Evolutionary conservation across 2,888 invertebrate genomes (phyloP).

Genomic region (Hirtodrosophila alboralis): DNA sequence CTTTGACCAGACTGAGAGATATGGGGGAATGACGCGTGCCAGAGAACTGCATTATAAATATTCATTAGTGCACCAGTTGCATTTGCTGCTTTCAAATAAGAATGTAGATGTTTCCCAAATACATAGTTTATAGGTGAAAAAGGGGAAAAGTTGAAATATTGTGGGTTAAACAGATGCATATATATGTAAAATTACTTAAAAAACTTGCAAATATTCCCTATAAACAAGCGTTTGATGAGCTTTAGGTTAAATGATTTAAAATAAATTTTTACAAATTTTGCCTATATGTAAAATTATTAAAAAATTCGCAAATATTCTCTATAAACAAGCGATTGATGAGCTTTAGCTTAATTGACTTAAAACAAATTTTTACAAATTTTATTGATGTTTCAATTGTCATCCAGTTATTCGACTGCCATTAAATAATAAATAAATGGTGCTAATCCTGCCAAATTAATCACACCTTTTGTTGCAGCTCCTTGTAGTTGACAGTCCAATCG

Average conservation of each 20-base stretch:
- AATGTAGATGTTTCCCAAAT: constrained; percentile 15
- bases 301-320: neutral
- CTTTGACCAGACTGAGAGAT: constrained; percentile 49
- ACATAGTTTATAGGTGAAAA: constrained; percentile 1
- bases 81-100: constrained; percentile 14
- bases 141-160: neutral
- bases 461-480: constrained; percentile 5
- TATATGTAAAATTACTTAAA: constrained; percentile 1
- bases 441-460: constrained; percentile 1
- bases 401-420: neutral
- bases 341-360: neutral
- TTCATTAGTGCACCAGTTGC: constrained; percentile 67
- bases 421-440: neutral
- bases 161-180: constrained; percentile 9
- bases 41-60: constrained; percentile 55
- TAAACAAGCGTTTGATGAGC: neutral
- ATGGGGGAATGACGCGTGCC: constrained; percentile 1
- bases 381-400: no score
- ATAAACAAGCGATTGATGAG: neutral
- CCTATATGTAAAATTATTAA: neutral
- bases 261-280: no score
- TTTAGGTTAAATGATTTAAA: no score
- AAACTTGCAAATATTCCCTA: neutral
- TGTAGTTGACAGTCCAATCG: neutral
- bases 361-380: no score